A percentile compares a stretch with the other conserved stretches of the same genome.
Evolutionary conservation across 2,888 invertebrate species (phyloP).

Genomic region (Rhamphomyia laevipes): DNA sequence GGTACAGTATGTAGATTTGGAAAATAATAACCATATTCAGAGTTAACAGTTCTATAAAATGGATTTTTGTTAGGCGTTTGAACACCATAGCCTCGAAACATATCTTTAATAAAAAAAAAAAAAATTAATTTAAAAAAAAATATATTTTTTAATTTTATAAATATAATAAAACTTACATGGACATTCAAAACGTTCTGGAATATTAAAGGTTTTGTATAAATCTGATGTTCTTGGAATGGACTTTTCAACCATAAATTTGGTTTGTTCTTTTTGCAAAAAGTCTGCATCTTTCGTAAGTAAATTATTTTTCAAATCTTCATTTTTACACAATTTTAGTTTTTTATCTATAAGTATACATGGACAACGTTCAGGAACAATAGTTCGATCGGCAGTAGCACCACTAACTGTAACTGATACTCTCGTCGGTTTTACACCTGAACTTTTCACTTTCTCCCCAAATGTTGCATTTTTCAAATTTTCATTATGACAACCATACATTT

Average conservation of each 20-base stretch:
- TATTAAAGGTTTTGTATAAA: constrained; percentile 53
- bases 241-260: neutral
- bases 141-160: neutral
- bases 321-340: too few relatives aligned
- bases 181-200: constrained; percentile 63
- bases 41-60: constrained; percentile 72
- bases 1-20: constrained; percentile 38
- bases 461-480: too few relatives aligned
- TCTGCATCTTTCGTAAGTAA: too few relatives aligned
- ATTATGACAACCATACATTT: too few relatives aligned
- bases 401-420: too few relatives aligned
- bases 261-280: neutral
- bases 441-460: too few relatives aligned
- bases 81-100: constrained; percentile 70
- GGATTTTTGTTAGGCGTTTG: constrained; percentile 59
- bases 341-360: too few relatives aligned
- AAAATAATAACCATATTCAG: constrained; percentile 71
- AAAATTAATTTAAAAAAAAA: too few relatives aligned
- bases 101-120: constrained; percentile 45
- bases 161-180: constrained; percentile 43
- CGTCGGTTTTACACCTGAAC: too few relatives aligned
- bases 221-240: constrained; percentile 48
- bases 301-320: too few relatives aligned
- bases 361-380: too few relatives aligned
- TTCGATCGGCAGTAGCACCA: too few relatives aligned